Base-by-base conservation (phyloP, 1,140 invertebrate genomes). In the Anoplophora glabripennis region DNA sequence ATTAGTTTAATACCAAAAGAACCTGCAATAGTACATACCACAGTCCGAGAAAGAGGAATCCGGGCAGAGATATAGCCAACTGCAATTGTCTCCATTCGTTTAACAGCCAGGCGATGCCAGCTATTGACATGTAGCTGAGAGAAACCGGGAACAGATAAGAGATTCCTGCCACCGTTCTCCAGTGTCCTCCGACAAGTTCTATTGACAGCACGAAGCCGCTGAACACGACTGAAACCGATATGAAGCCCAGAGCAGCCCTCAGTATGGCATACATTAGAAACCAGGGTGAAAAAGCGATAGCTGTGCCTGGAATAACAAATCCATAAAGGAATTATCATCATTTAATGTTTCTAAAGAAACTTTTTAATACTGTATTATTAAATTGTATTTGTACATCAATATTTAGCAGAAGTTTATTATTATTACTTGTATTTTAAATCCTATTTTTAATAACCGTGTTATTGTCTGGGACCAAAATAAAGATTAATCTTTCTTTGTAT, bases 31-130 rank as follows among this genome's bases (percentile, higher is more conserved):
- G 5, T 28, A 44, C 72, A 79, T 78, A 90, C 83, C 84, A 88
- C 57, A 87, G 73, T 40, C 78, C 69, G 18, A 88, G 75, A 5
- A 92, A 79, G 11, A 86, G 73, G 45, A 88, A 78, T 61, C 88
- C 85, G 1, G 87, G 84, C 10, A 88, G 52, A 0, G 89, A 88
- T 35, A 89, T 79, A 9, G 85, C 83, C 28, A 92, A 76, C 71
- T 90, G 87, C 9, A 92, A 73, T 21, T 82, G 73, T 59, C 86
- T 79, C 87, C 89, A 93, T 63, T 89, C 81, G 35, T 86, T 83
- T 38, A 91, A 76, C 11, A 84, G 73, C 69, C 86, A 86, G 9
- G 87, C 90, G 53, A 89, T 76, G 0, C 84, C 81, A 0, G 89
- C 82, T 1, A 92, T 85, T 1, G 83, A 79, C 59, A 90, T 85